A percentile compares a stretch with the other conserved stretches of the same genome.
Evolutionary conservation across 2,888 invertebrate species (phyloP).

Genomic region (Gasteruption jaculator): DNA sequence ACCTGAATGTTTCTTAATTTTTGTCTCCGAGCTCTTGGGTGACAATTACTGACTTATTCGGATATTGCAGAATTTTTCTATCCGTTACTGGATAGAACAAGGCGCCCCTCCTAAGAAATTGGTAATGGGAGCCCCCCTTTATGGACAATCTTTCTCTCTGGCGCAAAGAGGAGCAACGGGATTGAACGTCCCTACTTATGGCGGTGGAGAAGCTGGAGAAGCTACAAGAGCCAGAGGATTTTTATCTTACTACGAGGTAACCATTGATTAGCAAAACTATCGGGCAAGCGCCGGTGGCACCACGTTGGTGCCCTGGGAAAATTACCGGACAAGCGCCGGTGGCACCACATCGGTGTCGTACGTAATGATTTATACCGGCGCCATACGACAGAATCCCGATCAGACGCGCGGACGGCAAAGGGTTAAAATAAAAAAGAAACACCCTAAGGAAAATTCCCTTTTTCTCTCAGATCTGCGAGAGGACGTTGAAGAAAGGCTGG

Average conservation of each 20-base stretch:
- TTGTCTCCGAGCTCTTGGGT: no score
- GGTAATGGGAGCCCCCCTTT: constrained; percentile 83
- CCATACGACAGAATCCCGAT: no score
- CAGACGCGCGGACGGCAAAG: no score
- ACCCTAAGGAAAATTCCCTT: no score
- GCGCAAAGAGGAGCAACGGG: constrained; percentile 61
- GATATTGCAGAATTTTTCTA: constrained; percentile 71
- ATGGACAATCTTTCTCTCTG: constrained; percentile 83
- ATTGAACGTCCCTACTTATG: constrained; percentile 74
- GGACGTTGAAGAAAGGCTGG: constrained; percentile 73
- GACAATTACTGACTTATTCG: no score
- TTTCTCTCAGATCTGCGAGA: constrained; percentile 69
- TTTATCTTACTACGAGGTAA: constrained; percentile 80
- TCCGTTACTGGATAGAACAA: constrained; percentile 79
- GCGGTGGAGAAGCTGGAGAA: constrained; percentile 86
- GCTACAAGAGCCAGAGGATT: constrained; percentile 85
- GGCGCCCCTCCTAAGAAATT: constrained; percentile 77
- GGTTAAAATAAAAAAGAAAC: no score
- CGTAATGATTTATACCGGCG: no score
- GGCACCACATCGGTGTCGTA: no score
- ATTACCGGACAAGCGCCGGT: no score
- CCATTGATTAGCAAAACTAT: background rate
- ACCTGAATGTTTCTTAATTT: background rate
- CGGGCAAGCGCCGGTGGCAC: no score
- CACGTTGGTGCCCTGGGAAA: no score